Evolutionary conservation across 2,888 invertebrate genomes (phyloP).

Genomic region (Chalcis sispes): DNA sequence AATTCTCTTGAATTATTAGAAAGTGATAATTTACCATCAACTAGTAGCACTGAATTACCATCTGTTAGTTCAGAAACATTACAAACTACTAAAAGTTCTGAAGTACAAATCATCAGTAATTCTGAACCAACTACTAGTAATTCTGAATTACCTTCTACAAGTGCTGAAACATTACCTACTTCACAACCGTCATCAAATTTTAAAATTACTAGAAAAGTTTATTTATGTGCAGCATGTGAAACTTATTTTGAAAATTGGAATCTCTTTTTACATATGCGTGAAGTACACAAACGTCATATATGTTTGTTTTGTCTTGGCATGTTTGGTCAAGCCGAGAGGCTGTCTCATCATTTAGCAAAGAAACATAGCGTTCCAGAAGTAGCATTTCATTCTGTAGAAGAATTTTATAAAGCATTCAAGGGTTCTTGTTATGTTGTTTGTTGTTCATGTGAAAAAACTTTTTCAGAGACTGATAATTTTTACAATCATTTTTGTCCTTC

Average conservation of each 20-base stretch:
- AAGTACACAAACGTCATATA: conserved; percentile 87
- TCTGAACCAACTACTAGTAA: conserved; percentile 22
- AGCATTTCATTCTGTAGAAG: conserved; percentile 82
- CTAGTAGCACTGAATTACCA: conserved; percentile 10
- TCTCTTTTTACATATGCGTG: conserved; percentile 89
- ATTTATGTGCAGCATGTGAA: conserved; percentile 88
- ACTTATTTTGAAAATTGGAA: conserved; percentile 93
- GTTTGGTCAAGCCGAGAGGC: conserved; percentile 87
- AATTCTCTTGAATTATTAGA: conserved; percentile 4
- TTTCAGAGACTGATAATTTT: conserved; percentile 86
- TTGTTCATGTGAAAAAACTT: conserved; percentile 88
- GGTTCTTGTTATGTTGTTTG: conserved; percentile 87
- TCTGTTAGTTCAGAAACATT: background rate
- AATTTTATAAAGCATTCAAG: conserved; percentile 82
- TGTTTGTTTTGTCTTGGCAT: conserved; percentile 90
- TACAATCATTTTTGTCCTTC: conserved; percentile 83
- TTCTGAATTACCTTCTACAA: conserved; percentile 18
- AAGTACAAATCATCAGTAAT: conserved; percentile 19
- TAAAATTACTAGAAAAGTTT: conserved; percentile 86
- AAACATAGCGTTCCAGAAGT: conserved; percentile 88
- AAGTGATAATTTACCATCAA: conserved; percentile 8
- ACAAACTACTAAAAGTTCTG: background rate
- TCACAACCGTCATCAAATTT: conserved; percentile 76
- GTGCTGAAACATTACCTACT: conserved; percentile 69
- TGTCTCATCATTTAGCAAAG: conserved; percentile 86